Evolutionary conservation across 2,888 invertebrate species (phyloP), one percentile per base, ranked within the genome.

Genomic region (Sarcophaga subvicina): DNA sequence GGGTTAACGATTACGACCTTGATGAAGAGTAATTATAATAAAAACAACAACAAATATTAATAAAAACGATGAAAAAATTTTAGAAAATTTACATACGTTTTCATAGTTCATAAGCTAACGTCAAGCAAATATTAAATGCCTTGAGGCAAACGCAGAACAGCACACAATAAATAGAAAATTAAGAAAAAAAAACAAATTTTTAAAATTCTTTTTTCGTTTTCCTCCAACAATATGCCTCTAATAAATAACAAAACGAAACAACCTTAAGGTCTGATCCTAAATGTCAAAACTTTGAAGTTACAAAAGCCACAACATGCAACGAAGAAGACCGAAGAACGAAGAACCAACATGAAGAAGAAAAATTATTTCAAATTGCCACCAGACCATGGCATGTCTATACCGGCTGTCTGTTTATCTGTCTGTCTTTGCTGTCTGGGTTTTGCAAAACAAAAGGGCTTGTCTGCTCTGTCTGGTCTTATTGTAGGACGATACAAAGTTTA

Each of bases 321-420:
- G 1, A 10, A 64, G 10, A 37, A 20, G 20, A 20, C 20, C 3
- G 25, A 27, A 37, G 8, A 37, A 37, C 37, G 37, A 10, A 37
- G 37, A 37, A 37, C 8, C 37, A 37, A 37, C 37, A 37, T 37
- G 37, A 37, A 37, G 37, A 37, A 75, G 75, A 75, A 75, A 75
- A 75, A 75, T 75, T 75, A 64, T 64, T 75, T 75, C 63, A 64
- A 75, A 75, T 75, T 64, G 75, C 75, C 75, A 64, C 64, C 75
- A 75, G 75, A 75, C 75, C 63, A 37, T 37, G 37, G 37, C 2
- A 37, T 37, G 37, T 37, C 37, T 37, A 37, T 37, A 37, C 37
- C 10, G 8, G 8, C 3, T 37, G 37, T 37, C 37, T 37, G 37
- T 10, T 10, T 37, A 10, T 10, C 37, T 37, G 37, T 37, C 37